Conservation (phyloP, 2,888 invertebrate genomes). For the Ormyrus labotus region DNA sequence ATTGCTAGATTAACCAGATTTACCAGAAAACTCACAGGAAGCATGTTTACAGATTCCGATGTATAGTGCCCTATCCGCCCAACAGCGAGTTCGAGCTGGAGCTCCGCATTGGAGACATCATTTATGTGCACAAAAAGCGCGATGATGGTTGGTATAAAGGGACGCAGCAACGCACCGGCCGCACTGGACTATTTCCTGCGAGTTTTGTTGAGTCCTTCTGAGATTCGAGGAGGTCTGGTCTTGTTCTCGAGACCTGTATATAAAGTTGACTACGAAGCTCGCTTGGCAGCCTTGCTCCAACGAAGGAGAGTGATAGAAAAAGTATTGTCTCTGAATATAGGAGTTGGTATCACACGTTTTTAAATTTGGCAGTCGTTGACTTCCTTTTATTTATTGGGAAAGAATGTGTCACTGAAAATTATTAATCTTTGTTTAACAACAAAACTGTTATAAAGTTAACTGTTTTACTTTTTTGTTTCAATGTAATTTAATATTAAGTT, state of each 20-base stretch:
- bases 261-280: constrained; percentile 59
- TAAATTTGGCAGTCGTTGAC: no score
- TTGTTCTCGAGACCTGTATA: constrained; percentile 75
- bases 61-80: constrained; percentile 95
- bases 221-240: constrained; percentile 70
- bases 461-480: no score
- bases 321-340: no score
- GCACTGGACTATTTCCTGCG: constrained; percentile 95
- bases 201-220: constrained; percentile 90
- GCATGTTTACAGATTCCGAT: constrained; percentile 84
- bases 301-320: no score
- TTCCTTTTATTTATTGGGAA: no score
- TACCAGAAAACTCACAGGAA: constrained; percentile 61
- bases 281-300: no score
- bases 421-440: no score
- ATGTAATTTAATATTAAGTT: no score
- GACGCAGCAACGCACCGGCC: constrained; percentile 91
- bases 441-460: no score
- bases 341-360: no score
- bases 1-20: no score
- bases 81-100: constrained; percentile 95
- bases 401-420: no score
- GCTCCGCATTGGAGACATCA: constrained; percentile 92
- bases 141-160: constrained; percentile 98
- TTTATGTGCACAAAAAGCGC: constrained; percentile 92